These are phyloP conservation scores for Helarctos malayanus DNA, from an alignment of 2,797 vertebrate species.

Conservation along the genomic window DNA sequence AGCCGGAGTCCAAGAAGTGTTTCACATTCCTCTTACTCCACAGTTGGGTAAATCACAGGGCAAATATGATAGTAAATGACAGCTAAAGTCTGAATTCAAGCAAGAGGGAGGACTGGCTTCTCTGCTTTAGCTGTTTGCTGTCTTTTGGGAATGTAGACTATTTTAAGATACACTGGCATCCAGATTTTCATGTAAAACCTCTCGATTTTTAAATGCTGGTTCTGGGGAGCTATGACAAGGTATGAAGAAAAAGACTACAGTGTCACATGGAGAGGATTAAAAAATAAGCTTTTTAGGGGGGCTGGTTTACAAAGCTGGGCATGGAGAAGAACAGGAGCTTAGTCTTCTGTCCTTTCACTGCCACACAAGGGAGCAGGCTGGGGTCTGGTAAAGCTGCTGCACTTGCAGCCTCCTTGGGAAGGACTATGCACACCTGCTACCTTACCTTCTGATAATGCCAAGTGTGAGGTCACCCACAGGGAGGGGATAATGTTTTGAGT, in stretches of 20 bases:
- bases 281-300: neutral
- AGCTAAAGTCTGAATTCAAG: neutral
- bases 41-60: slow-evolving; percentile 4
- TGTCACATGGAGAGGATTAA: neutral
- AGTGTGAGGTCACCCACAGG: neutral
- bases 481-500: neutral
- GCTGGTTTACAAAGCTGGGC: neutral
- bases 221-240: neutral
- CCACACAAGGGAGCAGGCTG: neutral
- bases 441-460: neutral
- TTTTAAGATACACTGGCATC: neutral
- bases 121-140: neutral
- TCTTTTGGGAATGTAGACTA: neutral
- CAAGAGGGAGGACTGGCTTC: neutral
- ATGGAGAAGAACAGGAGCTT: neutral
- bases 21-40: neutral
- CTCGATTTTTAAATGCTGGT: neutral
- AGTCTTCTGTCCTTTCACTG: neutral
- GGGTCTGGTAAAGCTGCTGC: neutral
- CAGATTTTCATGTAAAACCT: slow-evolving; percentile 25
- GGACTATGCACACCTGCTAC: neutral
- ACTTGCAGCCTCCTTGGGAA: neutral
- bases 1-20: neutral
- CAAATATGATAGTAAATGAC: neutral
- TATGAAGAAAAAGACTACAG: neutral